A percentile compares a stretch with the other conserved stretches of the same genome.
phyloP scores from a whole-genome alignment of 2,797 vertebrate genomes.

The Melanotaenia nigrans region DNA sequence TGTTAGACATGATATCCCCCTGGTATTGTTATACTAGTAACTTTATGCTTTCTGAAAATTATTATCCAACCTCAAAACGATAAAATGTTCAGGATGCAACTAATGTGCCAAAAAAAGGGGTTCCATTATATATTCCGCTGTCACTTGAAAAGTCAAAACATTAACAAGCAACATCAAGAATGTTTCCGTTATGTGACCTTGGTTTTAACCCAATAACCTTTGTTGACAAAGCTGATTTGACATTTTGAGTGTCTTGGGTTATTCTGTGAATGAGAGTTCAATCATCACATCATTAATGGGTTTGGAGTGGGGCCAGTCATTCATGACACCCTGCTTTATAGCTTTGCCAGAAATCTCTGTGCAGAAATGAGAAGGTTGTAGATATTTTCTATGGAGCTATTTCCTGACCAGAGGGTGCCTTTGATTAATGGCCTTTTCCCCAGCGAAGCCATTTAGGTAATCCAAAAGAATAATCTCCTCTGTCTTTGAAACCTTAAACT shows the following conservation, averaged over 20 bases:
- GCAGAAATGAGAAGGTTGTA: constrained; percentile 91
- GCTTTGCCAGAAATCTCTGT: constrained; percentile 89
- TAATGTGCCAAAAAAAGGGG: constrained; percentile 23
- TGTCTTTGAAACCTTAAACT: constrained; percentile 75
- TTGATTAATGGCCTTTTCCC: constrained; percentile 92
- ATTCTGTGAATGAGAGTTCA: constrained; percentile 89
- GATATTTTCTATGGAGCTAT: constrained; percentile 94
- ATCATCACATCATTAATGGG: constrained; percentile 81
- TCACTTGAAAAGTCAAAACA: constrained; percentile 32
- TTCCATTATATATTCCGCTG: neutral
- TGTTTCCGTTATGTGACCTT: constrained; percentile 87
- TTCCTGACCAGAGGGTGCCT: constrained; percentile 87
- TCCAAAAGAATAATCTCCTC: constrained; percentile 88
- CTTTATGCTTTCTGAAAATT: constrained; percentile 47
- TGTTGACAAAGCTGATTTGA: constrained; percentile 91
- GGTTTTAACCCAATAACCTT: constrained; percentile 81
- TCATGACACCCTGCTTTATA: constrained; percentile 91
- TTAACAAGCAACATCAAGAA: constrained; percentile 67
- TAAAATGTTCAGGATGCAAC: constrained; percentile 31
- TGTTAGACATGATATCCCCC: constrained; percentile 51
- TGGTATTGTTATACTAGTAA: constrained; percentile 50
- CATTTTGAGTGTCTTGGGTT: constrained; percentile 93
- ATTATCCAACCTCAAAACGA: constrained; percentile 37
- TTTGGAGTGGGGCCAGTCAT: constrained; percentile 86
- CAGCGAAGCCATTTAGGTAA: constrained; percentile 87